Evolutionary conservation across 2,113 vertebrate genomes (phyloP).

Genomic region (Heterocephalus glaber): DNA sequence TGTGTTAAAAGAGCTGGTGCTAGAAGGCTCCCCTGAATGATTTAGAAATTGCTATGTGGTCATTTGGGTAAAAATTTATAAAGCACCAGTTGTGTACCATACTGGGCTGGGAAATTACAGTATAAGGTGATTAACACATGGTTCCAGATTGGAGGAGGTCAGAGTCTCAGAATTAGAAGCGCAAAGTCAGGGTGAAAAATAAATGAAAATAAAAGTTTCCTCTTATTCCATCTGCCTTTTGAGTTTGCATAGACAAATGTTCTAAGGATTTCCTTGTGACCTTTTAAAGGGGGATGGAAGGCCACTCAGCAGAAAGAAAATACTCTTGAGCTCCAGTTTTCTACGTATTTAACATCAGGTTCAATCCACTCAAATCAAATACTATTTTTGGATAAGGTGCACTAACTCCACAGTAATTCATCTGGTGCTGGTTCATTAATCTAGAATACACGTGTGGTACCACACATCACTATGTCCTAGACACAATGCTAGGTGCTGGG

Average conservation of each 20-base stretch:
- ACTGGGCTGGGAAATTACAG: background rate
- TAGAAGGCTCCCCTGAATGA: background rate
- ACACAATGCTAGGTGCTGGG: background rate
- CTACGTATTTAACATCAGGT: background rate
- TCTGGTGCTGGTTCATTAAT: background rate
- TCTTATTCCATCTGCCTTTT: background rate
- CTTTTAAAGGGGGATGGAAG: background rate
- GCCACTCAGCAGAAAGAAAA: background rate
- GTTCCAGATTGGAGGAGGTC: background rate
- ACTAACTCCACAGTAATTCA: background rate
- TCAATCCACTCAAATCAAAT: slow-evolving; percentile 3
- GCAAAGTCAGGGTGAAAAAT: background rate
- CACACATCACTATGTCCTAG: background rate
- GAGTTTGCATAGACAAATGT: background rate
- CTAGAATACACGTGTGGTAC: background rate
- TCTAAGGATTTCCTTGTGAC: background rate
- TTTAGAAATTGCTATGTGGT: background rate
- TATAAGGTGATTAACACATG: background rate
- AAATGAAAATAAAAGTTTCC: background rate
- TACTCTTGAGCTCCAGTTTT: background rate
- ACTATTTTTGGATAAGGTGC: background rate
- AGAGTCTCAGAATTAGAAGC: background rate
- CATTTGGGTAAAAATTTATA: slow-evolving; percentile 2
- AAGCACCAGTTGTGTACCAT: background rate
- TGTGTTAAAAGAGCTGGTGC: background rate